Conservation (phyloP, 2,888 invertebrate genomes). For the Odontocolon sp. region DNA sequence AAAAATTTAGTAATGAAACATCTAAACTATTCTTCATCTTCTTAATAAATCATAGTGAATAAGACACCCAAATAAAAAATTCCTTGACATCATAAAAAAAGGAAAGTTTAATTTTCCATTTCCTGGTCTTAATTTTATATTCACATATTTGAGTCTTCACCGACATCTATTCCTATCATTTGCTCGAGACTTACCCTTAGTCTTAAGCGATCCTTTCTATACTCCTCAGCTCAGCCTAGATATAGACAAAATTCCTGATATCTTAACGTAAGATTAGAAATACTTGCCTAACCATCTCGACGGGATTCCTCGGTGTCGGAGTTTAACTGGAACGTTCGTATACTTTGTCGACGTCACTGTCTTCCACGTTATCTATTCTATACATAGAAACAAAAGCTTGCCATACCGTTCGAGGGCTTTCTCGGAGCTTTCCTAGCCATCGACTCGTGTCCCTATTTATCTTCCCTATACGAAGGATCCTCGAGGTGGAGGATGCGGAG, state of each 20-base stretch:
- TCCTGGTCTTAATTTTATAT: too few species aligned
- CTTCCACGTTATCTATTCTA: slow-evolving; percentile 26
- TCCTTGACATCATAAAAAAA: too few species aligned
- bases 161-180: too few species aligned
- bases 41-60: too few species aligned
- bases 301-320: neutral
- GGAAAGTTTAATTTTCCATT: too few species aligned
- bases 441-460: slow-evolving; percentile 57
- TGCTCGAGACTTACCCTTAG: too few species aligned
- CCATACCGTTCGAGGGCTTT: slow-evolving; percentile 26
- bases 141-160: too few species aligned
- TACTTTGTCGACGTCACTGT: slow-evolving; percentile 40
- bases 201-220: too few species aligned
- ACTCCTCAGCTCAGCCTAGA: neutral
- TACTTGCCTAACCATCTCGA: slow-evolving; percentile 16
- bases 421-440: slow-evolving; percentile 47
- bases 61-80: too few species aligned
- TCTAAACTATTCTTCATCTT: too few species aligned
- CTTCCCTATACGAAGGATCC: slow-evolving; percentile 36
- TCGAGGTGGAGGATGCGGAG: slow-evolving; percentile 24
- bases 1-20: too few species aligned
- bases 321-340: slow-evolving; percentile 27
- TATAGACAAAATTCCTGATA: neutral
- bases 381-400: slow-evolving; percentile 55
- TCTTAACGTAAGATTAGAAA: slow-evolving; percentile 25